phyloP scores from a whole-genome alignment of 2,797 vertebrate species.

The Xyrichtys novacula region DNA sequence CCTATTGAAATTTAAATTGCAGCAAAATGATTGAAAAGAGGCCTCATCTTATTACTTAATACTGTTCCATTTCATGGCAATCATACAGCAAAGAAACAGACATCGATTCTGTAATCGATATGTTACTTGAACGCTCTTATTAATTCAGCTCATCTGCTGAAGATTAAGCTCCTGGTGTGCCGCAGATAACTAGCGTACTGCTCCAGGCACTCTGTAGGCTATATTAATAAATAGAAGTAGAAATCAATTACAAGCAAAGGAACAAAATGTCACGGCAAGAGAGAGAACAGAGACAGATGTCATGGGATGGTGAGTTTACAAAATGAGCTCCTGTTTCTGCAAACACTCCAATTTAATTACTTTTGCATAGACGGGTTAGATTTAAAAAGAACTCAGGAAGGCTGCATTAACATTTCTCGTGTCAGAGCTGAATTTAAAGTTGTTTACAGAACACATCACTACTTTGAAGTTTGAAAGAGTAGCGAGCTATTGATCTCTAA shows the following conservation, averaged over 20 bases:
- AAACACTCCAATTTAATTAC: not conserved
- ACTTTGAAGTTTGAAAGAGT: too few species aligned
- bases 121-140: constrained; percentile 71
- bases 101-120: constrained; percentile 81
- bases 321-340: constrained; percentile 12
- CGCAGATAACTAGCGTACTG: constrained; percentile 66
- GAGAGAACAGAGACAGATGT: constrained; percentile 55
- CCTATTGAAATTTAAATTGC: constrained; percentile 38
- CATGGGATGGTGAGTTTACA: constrained; percentile 45
- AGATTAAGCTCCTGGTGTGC: constrained; percentile 79
- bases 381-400: too few species aligned
- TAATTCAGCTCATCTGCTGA: constrained; percentile 76
- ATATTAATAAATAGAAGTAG: constrained; percentile 80
- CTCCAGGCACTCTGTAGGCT: constrained; percentile 62
- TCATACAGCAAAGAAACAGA: constrained; percentile 65
- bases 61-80: constrained; percentile 64
- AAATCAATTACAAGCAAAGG: constrained; percentile 82
- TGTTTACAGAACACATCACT: too few species aligned
- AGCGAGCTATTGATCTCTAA: too few species aligned
- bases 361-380: not conserved
- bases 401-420: too few species aligned
- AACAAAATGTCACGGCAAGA: constrained; percentile 69
- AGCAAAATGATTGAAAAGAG: constrained; percentile 52
- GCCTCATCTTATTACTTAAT: constrained; percentile 42
- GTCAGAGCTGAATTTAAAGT: too few species aligned